Base-by-base conservation (phyloP, 2,888 invertebrate species). In the Argyresthia albistria region DNA sequence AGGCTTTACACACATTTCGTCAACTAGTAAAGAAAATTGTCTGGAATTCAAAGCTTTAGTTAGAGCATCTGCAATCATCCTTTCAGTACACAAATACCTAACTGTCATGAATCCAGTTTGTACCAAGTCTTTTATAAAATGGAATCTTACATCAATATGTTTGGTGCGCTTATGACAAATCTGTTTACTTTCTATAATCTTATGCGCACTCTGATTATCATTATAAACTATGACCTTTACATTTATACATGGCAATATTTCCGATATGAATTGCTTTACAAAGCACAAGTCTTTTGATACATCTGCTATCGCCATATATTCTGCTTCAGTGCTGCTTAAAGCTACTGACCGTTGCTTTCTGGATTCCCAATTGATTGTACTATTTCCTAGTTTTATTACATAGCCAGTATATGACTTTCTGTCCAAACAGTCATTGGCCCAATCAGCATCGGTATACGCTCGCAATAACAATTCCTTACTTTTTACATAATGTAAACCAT, bases 341-440 rank as follows among this genome's bases (percentile, higher is more conserved):
- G 65, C 65, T 16, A 64, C 63, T 9, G 64, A 65, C 48, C 53
- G 56, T 50, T 67, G 63, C 54, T 65, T 64, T 10, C 47, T 57
- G 54, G 60, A 60, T 51, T 58, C 59, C 60, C 61, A 67, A 4
- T 63, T 62, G 49, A 69, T 56, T 9, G 57, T 60, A 45, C 57
- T 54, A 39, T 56, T 57, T 35, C 56, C 55, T 9, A 63, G 35
- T 46, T 55, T 57, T 55, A 68, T 64, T 47, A 47, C 43, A 57
- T 52, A 62, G 4, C 63, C 64, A 12, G 61, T 59, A 50, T 61
- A 64, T 0, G 74, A 80, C 66, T 71, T 77, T 71, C 77, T 69
- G 15, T 46, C 46, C 9, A 52, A 7, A 14, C 10, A 14, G 35
- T 46, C n/a, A n/a, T 16, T 16, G 6, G 51, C 51, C 43, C 51